Evolutionary conservation across 1,140 invertebrate genomes (phyloP).

Genomic region (Andrena cerasifolii): DNA sequence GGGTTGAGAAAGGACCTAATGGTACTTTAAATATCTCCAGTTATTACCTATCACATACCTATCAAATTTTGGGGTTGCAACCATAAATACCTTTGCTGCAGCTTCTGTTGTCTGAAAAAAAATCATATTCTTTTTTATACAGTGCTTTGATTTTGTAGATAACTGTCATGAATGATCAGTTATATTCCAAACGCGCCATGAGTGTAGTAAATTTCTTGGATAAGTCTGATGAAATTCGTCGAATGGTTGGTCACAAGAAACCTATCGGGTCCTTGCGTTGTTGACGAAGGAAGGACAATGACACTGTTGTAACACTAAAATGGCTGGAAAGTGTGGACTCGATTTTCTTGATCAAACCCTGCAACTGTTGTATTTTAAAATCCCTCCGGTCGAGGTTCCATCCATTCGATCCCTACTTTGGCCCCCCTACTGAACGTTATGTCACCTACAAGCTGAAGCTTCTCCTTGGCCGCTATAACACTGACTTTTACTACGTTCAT

Average conservation of each 20-base stretch:
- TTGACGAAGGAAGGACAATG: constrained; percentile 43
- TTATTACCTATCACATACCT: not conserved
- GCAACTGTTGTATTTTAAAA: constrained; percentile 65
- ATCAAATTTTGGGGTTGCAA: not conserved
- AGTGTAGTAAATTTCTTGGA: not conserved
- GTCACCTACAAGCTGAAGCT: constrained; percentile 42
- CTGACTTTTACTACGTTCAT: constrained; percentile 77
- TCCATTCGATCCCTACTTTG: too few relatives aligned
- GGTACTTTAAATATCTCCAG: constrained; percentile 3
- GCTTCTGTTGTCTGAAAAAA: not conserved
- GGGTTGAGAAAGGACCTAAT: not conserved
- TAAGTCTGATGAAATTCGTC: not conserved
- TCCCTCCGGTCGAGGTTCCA: constrained; percentile 38
- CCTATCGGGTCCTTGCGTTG: constrained; percentile 66
- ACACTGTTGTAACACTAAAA: constrained; percentile 32
- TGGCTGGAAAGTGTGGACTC: constrained; percentile 17
- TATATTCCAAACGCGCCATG: not conserved
- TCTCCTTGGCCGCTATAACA: constrained; percentile 22
- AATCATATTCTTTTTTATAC: constrained; percentile 1
- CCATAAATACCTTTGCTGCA: not conserved
- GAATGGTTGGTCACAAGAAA: constrained; percentile 37
- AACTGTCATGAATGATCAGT: constrained; percentile 7
- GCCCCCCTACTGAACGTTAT: constrained; percentile 28
- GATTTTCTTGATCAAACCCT: constrained; percentile 65
- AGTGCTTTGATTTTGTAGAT: not conserved